phyloP scores from a whole-genome alignment of 1,140 invertebrate genomes.

The Zaprionus africanus region DNA sequence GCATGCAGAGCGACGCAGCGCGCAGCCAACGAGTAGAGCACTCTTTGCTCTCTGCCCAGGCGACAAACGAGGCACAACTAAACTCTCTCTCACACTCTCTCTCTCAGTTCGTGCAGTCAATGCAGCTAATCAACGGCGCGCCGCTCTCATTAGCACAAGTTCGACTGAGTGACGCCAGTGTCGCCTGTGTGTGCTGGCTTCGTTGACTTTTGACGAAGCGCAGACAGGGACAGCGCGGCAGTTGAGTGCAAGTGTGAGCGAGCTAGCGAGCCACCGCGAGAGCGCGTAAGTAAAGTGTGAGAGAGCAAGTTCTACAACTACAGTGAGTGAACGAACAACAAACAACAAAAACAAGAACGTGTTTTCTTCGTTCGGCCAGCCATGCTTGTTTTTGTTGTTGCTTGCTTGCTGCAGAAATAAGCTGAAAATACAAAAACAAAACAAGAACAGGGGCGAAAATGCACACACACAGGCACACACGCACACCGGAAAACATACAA shows the following conservation, averaged over 20 bases:
- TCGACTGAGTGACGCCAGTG: background rate
- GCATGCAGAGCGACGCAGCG: background rate
- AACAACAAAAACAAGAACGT: conserved; percentile 33
- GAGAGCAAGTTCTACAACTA: background rate
- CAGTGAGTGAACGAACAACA: background rate
- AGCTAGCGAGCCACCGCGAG: conserved; percentile 19
- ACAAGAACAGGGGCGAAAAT: conserved; percentile 34
- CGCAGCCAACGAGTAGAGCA: background rate
- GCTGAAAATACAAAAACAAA: conserved; percentile 33
- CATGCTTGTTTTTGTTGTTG: conserved; percentile 61
- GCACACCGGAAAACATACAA: conserved; percentile 40
- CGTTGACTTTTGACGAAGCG: conserved; percentile 5
- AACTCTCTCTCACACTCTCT: background rate
- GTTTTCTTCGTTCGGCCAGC: conserved; percentile 53
- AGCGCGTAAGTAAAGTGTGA: conserved; percentile 9
- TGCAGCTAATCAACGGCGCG: conserved; percentile 18
- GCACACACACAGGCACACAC: conserved; percentile 31
- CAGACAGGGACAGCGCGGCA: conserved; percentile 4
- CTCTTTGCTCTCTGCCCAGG: conserved; percentile 12
- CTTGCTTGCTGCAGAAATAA: conserved; percentile 44
- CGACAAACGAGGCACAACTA: conserved; percentile 28
- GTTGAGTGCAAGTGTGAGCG: conserved; percentile 3
- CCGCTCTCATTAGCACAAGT: conserved; percentile 2
- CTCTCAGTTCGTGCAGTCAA: background rate
- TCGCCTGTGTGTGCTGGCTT: background rate